These are phyloP conservation scores for Oostethus manadensis DNA, from an alignment of 2,113 vertebrate species.

Conservation along the genomic window DNA sequence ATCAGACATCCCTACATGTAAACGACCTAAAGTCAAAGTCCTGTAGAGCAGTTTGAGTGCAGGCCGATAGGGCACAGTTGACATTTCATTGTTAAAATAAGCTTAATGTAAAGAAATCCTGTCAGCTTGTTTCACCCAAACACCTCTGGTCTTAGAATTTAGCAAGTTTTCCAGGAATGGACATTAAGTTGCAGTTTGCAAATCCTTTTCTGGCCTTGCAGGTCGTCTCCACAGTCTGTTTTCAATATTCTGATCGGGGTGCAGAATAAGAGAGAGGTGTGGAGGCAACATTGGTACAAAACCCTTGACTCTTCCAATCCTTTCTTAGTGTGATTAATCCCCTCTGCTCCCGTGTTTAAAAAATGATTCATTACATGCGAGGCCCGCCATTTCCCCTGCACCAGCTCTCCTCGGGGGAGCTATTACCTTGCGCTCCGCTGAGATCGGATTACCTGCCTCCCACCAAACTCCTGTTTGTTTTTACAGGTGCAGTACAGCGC, in stretches of 20 bases:
- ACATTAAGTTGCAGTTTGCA: slow-evolving; percentile 43
- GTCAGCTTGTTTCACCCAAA: too few species aligned
- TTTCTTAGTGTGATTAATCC: slow-evolving; percentile 95
- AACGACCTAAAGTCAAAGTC: too few species aligned
- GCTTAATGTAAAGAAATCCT: too few species aligned
- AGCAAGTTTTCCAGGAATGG: slow-evolving; percentile 46
- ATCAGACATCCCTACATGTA: too few species aligned
- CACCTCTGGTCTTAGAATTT: not conserved
- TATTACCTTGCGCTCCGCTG: slow-evolving; percentile 80
- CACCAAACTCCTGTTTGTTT: slow-evolving; percentile 87
- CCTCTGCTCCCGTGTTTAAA: slow-evolving; percentile 93
- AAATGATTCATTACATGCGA: slow-evolving; percentile 98
- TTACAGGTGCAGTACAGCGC: slow-evolving; percentile 93
- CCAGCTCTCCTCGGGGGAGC: slow-evolving; percentile 84
- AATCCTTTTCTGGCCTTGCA: slow-evolving; percentile 54
- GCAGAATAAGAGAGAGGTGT: slow-evolving; percentile 53
- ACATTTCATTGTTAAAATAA: too few species aligned
- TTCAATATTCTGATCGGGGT: slow-evolving; percentile 86
- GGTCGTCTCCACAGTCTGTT: slow-evolving; percentile 74
- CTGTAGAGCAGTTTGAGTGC: too few species aligned
- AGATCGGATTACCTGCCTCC: slow-evolving; percentile 87
- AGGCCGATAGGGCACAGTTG: too few species aligned
- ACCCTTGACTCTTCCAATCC: slow-evolving; percentile 93
- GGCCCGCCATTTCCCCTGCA: slow-evolving; percentile 78
- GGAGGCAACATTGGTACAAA: slow-evolving; percentile 68